phyloP scores from a whole-genome alignment of 2,888 invertebrate genomes.

The Pristionchus entomophagus region DNA sequence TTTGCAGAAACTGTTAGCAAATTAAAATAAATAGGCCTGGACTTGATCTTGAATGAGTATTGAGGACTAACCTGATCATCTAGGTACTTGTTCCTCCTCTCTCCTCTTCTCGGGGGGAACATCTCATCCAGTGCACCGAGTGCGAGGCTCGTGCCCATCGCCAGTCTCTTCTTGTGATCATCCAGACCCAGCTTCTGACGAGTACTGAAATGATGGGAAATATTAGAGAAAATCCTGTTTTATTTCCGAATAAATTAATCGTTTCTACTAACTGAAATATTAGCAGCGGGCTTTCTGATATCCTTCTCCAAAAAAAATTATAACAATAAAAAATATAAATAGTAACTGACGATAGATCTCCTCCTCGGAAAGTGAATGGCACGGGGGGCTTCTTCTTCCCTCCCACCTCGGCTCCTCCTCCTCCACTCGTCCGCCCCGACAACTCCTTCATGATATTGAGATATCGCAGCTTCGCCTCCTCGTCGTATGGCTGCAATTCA shows the following conservation, averaged over 20 bases:
- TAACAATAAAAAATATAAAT: no score
- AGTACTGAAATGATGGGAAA: not conserved
- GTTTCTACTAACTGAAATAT: not conserved
- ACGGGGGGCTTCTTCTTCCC: no score
- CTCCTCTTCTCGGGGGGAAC: not conserved
- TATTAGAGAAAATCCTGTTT: no score
- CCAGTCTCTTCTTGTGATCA: not conserved
- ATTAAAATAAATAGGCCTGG: no score
- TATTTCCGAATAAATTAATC: not conserved
- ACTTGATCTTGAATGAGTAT: no score
- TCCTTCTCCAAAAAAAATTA: no score
- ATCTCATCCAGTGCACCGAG: not conserved
- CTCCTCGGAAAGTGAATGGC: no score
- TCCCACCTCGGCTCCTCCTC: no score
- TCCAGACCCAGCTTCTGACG: constrained; percentile 2
- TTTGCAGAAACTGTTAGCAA: no score
- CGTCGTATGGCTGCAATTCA: not conserved
- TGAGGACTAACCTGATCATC: not conserved
- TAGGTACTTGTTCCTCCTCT: not conserved
- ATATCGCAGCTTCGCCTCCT: constrained; percentile 16
- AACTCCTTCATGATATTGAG: not conserved
- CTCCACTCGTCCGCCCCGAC: not conserved
- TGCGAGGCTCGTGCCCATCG: not conserved
- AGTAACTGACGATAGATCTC: no score
- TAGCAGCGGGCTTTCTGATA: not conserved